Evolutionary conservation across 2,113 vertebrate genomes (phyloP).

Genomic region (Hydropotes inermis): DNA sequence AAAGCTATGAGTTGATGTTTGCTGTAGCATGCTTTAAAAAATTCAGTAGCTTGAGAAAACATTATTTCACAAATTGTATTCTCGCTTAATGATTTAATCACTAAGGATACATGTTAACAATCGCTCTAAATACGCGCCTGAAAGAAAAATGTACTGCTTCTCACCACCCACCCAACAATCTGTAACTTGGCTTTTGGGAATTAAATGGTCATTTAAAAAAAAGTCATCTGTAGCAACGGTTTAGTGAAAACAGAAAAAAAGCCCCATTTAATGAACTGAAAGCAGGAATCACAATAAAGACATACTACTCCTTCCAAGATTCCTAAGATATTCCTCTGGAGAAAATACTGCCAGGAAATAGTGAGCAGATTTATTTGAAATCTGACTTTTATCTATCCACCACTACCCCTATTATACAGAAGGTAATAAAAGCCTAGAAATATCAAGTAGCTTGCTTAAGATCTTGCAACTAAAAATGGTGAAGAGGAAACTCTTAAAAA

Average conservation of each 20-base stretch:
- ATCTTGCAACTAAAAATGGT: not conserved
- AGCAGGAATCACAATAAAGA: not conserved
- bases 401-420: not conserved
- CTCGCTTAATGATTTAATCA: conserved; percentile 71
- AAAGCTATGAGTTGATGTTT: conserved; percentile 67
- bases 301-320: not conserved
- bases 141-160: conserved; percentile 60
- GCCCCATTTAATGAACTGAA: not conserved
- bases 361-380: not conserved
- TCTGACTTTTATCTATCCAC: not conserved
- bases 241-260: not conserved
- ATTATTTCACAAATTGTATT: conserved; percentile 56
- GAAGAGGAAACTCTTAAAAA: not conserved
- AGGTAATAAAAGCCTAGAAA: not conserved
- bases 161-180: conserved; percentile 52
- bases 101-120: conserved; percentile 67
- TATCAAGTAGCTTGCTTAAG: not conserved
- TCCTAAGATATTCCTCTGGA: not conserved
- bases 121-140: conserved; percentile 47
- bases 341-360: not conserved
- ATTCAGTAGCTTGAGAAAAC: conserved; percentile 44
- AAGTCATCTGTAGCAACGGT: not conserved
- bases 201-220: conserved; percentile 39
- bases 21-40: not conserved
- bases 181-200: conserved; percentile 48